A percentile compares a stretch with the other conserved stretches of the same genome.
These are phyloP conservation scores for Hephaestus fuliginosus DNA, from an alignment of 2,797 vertebrate genomes.

Conservation along the genomic window DNA sequence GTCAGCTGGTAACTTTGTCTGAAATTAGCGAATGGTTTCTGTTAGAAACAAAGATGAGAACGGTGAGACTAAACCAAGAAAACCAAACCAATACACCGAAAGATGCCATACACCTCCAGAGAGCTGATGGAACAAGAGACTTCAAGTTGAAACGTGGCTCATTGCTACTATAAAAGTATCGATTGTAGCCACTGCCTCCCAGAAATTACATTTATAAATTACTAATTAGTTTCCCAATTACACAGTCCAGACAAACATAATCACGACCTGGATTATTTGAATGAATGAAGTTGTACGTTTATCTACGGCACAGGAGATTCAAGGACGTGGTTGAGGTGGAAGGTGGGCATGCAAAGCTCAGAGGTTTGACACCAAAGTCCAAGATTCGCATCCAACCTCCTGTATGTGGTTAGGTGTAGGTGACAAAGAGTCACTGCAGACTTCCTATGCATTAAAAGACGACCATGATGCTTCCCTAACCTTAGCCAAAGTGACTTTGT, in stretches of 20 bases:
- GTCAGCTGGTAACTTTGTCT: not conserved
- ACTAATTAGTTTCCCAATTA: not conserved
- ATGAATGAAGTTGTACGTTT: not conserved
- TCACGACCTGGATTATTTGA: not conserved
- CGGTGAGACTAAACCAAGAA: not conserved
- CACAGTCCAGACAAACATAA: not conserved
- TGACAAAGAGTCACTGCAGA: not conserved
- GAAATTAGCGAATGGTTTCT: not conserved
- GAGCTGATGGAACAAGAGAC: not conserved
- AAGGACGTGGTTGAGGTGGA: not conserved
- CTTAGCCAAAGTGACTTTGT: not conserved
- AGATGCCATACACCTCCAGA: not conserved
- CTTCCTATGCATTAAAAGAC: not conserved
- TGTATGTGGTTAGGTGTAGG: not conserved
- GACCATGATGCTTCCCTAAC: not conserved
- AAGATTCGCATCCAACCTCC: not conserved
- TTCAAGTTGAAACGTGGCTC: not conserved
- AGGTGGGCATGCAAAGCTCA: not conserved
- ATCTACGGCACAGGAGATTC: not conserved
- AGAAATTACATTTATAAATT: not conserved
- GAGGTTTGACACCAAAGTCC: not conserved
- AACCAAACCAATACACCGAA: slow-evolving; percentile 4
- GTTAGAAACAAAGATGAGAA: not conserved
- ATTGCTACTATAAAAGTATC: not conserved
- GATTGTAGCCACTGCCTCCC: not conserved